Base-by-base conservation (phyloP, 2,113 vertebrate genomes). In the Silurus glanis region DNA sequence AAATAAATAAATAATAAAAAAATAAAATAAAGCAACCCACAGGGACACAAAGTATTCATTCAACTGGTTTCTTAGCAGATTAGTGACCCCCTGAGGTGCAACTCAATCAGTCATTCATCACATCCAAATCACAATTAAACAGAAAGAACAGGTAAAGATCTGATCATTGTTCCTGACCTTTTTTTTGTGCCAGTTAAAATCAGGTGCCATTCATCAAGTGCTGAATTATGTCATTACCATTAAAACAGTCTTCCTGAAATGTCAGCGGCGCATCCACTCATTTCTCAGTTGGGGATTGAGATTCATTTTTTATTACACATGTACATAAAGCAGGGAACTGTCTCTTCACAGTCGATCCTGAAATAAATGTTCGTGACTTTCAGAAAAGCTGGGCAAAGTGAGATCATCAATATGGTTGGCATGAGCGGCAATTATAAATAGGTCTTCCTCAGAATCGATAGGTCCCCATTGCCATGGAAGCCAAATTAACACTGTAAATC, bases 331-430 rank as follows among this genome's bases (percentile, higher is more conserved):
- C 92, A 89, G 78, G 88, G 91, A 91, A 37, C 37, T 37, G 37
- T 37, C 37, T 37, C 37, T 37, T 37, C 37, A 37, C 90, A 91
- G 89, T 92, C 86, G 80, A 88, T 89, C 84, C 84, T 83, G 90
- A 93, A 94, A 94, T 91, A 92, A 94, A 95, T 95, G 86, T 91
- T 86, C 85, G 86, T 95, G 94, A 95, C 94, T 94, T 95, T 95
- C 92, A 90, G 92, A 91, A 91, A 93, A 28, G 55, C 86, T 64
- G 83, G 80, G 23, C 61, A 87, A 83, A 64, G 80, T 85, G 90
- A 92, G 89, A 88, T 94, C 86, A 91, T 94, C 92, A 93, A 94
- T 93, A 94, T 88, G 82, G 90, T 89, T 88, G 89, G 71, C 91
- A 92, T 92, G 91, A 92, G 92, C 92, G 86, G 83, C 88, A 91